Conservation (phyloP, 2,888 invertebrate genomes). For the Nomada lathburiana region DNA sequence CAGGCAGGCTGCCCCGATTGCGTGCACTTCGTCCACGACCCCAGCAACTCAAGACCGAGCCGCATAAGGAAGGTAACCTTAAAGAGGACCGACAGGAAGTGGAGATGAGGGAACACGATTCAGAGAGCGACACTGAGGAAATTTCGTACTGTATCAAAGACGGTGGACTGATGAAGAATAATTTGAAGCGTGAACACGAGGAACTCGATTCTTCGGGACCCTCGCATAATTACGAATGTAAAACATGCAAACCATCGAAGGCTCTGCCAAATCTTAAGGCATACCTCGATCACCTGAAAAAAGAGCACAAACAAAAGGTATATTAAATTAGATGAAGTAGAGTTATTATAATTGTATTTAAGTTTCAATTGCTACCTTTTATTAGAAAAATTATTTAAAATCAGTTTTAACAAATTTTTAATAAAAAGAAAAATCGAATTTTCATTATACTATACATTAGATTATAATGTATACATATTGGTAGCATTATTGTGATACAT, state of each 20-base stretch:
- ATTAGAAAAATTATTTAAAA: background rate
- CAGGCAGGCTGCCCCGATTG: constrained; percentile 76
- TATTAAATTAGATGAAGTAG: background rate
- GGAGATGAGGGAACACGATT: constrained; percentile 59
- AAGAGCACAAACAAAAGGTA: constrained; percentile 79
- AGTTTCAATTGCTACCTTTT: background rate
- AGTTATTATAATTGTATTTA: background rate
- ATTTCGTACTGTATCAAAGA: constrained; percentile 38
- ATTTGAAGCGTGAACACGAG: constrained; percentile 32
- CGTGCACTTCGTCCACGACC: constrained; percentile 77
- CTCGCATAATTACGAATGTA: constrained; percentile 80
- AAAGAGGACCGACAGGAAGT: constrained; percentile 69
- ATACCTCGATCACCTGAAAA: constrained; percentile 78
- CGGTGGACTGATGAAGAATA: constrained; percentile 9
- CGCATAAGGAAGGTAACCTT: constrained; percentile 57
- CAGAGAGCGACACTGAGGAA: constrained; percentile 52
- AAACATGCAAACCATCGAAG: constrained; percentile 79
- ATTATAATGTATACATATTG: too few species aligned
- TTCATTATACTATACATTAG: background rate
- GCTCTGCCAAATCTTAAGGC: constrained; percentile 73
- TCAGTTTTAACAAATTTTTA: background rate
- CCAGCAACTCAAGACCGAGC: constrained; percentile 50
- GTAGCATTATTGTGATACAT: too few species aligned
- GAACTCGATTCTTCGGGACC: constrained; percentile 52
- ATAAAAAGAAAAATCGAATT: background rate